Evolutionary conservation across 2,113 vertebrate species (phyloP), one percentile per base, ranked within the genome.

Genomic region (Edolisoma coerulescens): DNA sequence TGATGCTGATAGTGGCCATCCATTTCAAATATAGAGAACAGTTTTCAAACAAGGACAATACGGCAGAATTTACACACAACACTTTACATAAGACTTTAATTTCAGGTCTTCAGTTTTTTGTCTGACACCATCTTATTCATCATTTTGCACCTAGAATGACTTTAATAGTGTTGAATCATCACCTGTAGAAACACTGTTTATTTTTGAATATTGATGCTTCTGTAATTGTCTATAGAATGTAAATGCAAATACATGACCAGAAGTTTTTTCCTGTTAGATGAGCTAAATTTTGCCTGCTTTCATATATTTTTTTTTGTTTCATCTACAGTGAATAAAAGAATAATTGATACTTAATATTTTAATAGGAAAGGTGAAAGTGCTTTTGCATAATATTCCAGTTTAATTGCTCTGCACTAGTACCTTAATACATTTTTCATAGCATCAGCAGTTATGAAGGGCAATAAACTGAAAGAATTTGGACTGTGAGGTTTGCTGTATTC

Each of bases 291-390:
- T 92, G 78, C 22, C 18, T 84, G 11, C 44, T 89, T 77, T 82
- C 26, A 47, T 39, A 19, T 44, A 16, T 13, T 16, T 76, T 70
- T 70, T 94, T 94, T 80, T 84, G 17, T 83, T 87, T 42, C 18
- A 35, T 73, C 61, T 91, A 27, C n/a, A 74, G 4, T 45, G 52
- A 84, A 52, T 87, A 84, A 91, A 82, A 91, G 54, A 95, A 92
- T 78, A 96, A 94, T 92, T 91, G 87, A 95, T 96, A 76, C 33
- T 54, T 61, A 27, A 61, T 97, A 90, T 93, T 92, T 93, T 92
- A 91, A 85, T 59, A 81, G 32, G 69, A 96, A 97, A 97, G 60
- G 64, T 94, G 70, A 95, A 87, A 89, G 26, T 80, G 64, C 41
- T 82, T 93, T 89, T 87, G 64, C 42, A 4, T 84, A 84, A n/a